Percentiles rank a stretch among this genome's conserved stretches.
Evolutionary conservation across 2,797 vertebrate species (phyloP).

Genomic region (Tamandua tetradactyla): DNA sequence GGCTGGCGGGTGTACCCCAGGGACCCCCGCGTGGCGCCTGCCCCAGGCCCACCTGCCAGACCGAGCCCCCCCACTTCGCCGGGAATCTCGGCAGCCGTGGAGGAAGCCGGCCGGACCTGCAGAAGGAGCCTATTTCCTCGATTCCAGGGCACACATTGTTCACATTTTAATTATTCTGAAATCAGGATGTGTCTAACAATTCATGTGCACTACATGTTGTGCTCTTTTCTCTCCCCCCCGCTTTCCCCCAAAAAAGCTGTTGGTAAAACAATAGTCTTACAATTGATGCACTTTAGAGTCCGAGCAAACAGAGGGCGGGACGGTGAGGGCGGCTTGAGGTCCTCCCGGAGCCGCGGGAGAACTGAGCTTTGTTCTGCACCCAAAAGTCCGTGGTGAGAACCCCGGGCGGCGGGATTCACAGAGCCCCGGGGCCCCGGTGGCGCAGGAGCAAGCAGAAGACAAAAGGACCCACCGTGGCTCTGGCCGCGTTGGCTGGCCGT

Average conservation of each 20-base stretch:
- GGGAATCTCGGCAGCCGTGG: no score
- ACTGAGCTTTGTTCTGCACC: conserved; percentile 20
- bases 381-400: conserved; percentile 11
- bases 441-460: not conserved
- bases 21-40: no score
- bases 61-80: no score
- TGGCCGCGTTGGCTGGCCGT: not conserved
- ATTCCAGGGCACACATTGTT: conserved; percentile 58
- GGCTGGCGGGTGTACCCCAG: no score
- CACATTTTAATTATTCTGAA: conserved; percentile 69
- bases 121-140: conserved; percentile 65
- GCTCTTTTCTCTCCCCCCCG: conserved; percentile 32
- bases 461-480: not conserved
- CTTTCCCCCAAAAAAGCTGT: not conserved
- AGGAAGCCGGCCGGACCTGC: conserved; percentile 58
- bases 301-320: conserved; percentile 40
- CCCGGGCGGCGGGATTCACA: not conserved
- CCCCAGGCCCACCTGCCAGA: no score
- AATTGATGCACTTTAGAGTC: conserved; percentile 56
- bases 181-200: conserved; percentile 76
- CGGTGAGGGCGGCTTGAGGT: not conserved
- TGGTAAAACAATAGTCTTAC: conserved; percentile 68
- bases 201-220: conserved; percentile 7
- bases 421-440: not conserved
- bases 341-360: not conserved